Percentiles rank a stretch among this genome's conserved stretches.
Evolutionary conservation across 2,888 invertebrate genomes (phyloP).

Genomic region (Xanthorhoe designata): DNA sequence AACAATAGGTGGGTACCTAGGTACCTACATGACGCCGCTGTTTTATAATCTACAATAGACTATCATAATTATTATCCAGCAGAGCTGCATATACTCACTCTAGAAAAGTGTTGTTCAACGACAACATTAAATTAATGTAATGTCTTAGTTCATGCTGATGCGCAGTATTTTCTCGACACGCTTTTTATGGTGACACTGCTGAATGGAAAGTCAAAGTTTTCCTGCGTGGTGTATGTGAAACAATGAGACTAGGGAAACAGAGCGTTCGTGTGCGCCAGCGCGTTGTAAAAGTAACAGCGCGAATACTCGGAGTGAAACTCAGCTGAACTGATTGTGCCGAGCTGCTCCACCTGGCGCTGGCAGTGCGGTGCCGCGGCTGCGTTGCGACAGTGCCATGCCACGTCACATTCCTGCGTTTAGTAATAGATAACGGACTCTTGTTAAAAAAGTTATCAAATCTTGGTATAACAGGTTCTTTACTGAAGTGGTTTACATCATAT

Average conservation of each 20-base stretch:
- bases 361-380: too few relatives aligned
- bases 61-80: background rate
- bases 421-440: too few relatives aligned
- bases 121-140: slow-evolving; percentile 25
- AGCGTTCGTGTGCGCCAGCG: slow-evolving; percentile 83
- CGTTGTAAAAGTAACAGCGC: slow-evolving; percentile 84
- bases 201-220: slow-evolving; percentile 80
- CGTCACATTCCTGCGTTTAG: slow-evolving; percentile 73
- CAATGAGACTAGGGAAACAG: slow-evolving; percentile 83
- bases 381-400: slow-evolving; percentile 47
- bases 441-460: too few relatives aligned
- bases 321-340: slow-evolving; percentile 77
- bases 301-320: slow-evolving; percentile 84
- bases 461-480: too few relatives aligned
- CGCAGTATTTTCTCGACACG: slow-evolving; percentile 36
- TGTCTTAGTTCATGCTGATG: slow-evolving; percentile 10
- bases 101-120: slow-evolving; percentile 19
- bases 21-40: slow-evolving; percentile 17
- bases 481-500: too few relatives aligned
- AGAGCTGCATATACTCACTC: slow-evolving; percentile 13
- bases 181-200: slow-evolving; percentile 48
- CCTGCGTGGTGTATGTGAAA: slow-evolving; percentile 62
- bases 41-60: slow-evolving; percentile 3
- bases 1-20: too few relatives aligned
- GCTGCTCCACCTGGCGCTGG: slow-evolving; percentile 36